These are phyloP conservation scores for Geothlypis trichas DNA, from an alignment of 2,113 vertebrate genomes.

Conservation along the genomic window DNA sequence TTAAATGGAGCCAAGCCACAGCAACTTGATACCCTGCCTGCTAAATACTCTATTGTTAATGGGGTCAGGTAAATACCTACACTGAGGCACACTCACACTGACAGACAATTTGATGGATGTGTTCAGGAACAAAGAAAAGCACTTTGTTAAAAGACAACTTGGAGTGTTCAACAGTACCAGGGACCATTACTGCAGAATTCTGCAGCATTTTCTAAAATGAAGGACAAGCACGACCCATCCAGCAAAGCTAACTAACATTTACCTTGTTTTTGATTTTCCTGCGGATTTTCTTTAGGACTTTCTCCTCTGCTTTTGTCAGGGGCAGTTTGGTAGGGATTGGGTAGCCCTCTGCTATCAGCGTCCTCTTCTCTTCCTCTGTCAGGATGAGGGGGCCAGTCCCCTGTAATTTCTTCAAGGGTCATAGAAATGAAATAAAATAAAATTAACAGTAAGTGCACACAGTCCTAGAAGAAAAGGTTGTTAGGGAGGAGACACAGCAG, in stretches of 20 bases:
- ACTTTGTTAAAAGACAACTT: not conserved
- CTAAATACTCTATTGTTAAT: slow-evolving; percentile 1
- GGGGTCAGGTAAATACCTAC: slow-evolving; percentile 7
- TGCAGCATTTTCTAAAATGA: not conserved
- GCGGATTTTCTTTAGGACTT: slow-evolving; percentile 97
- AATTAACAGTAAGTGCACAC: not conserved
- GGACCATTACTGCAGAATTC: not conserved
- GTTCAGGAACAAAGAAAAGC: not conserved
- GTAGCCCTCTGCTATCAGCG: slow-evolving; percentile 94
- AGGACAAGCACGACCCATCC: not conserved
- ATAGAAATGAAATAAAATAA: not conserved
- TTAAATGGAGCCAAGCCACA: slow-evolving; percentile 1
- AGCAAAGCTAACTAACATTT: not conserved
- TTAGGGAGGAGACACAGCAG: not conserved
- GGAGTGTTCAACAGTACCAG: not conserved
- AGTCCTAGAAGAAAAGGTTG: not conserved
- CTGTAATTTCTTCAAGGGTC: slow-evolving; percentile 81
- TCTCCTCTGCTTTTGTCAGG: slow-evolving; percentile 95
- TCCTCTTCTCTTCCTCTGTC: slow-evolving; percentile 96
- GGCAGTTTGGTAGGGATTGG: slow-evolving; percentile 95
- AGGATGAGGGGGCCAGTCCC: slow-evolving; percentile 92
- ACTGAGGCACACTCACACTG: not conserved
- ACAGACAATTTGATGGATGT: not conserved
- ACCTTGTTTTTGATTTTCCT: slow-evolving; percentile 99
- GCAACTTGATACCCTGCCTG: not conserved